Evolutionary conservation across 2,113 vertebrate genomes (phyloP), one percentile per base, ranked within the genome.

Genomic region (Mustela lutreola): DNA sequence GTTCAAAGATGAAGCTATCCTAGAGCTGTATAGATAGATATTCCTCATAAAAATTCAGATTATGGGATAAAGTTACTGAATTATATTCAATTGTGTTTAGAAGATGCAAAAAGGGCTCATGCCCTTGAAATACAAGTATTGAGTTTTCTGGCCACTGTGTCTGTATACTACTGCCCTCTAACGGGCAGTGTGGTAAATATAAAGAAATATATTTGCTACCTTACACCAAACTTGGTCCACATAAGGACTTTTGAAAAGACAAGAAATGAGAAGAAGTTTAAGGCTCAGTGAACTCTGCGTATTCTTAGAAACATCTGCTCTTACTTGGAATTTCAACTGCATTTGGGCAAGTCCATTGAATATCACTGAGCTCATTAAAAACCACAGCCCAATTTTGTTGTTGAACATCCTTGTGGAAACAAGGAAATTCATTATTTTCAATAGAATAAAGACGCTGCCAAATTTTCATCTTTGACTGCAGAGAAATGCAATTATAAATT

Each of bases 121-220:
- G 48, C 22, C 48, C 45, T 5, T 76, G 28, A 82, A 86, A 91
- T 36, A 19, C 67, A 50, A 79, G n/a, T 65, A 45, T 22, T 73
- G 67, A 80, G 48, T 42, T 95, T 80, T 80, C 75, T 48, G 76
- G 71, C 4, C 70, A 63, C 36, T 89, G 81, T 36, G 45, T 96
- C 67, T 97, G 97, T 96, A 58, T 21, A 89, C 82, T 98, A 95
- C 97, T 98, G 98, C 98, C 98, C 98, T 94, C 98, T 98, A 94
- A 85, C 0, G 98, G 97, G 62, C 76, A 93, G 28, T 39, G 53
- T 22, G 50, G 31, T 87, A 96, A 96, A 91, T 48, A 65, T 81
- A 62, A 89, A 95, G 42, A 78, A 85, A 18, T 24, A 48, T 16
- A 89, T 53, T 65, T 28, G 24, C 7, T 28, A 91, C 65, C 33